Evolutionary conservation across 2,888 invertebrate species (phyloP), one percentile per base, ranked within the genome.

Genomic region (Sepioteuthis lessoniana): DNA sequence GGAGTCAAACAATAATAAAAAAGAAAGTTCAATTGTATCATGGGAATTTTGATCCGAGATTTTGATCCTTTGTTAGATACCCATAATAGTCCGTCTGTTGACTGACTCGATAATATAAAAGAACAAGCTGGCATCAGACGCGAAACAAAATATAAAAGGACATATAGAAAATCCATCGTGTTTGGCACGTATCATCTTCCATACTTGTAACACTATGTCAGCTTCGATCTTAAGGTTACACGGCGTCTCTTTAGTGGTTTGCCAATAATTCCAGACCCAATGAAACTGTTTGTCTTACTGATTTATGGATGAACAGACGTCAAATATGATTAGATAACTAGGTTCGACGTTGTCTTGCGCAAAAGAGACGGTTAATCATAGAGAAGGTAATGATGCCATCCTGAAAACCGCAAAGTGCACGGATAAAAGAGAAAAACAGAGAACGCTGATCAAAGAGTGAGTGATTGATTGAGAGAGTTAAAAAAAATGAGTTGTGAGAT

Each of bases 161-260:
- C 76, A 76, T n/a, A 76, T n/a, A 35, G 35, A 76, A 76, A 76
- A 76, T 76, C 76, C 76, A 76, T 76, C n/a, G 76, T 76, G 76
- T 76, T 76, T 76, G 76, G 76, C 76, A 76, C 76, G 76, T 76
- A 76, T 76, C 76, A 76, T 76, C 76, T 76, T 76, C 76, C 76
- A 76, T 76, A 76, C 76, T 76, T 76, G 76, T n/a, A 76, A 76
- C n/a, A 19, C 76, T 76, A 76, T 76, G 76, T 76, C 76, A 76
- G 76, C 76, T 76, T 76, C 76, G 76, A 76, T 76, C 76, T 76
- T 55, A 25, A 21, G 28, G 28, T 55, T 55, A 25, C 55, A 55
- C n/a, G 4, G n/a, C 16, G n/a, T 35, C 76, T 76, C 76, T 76
- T 76, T 76, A 76, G 76, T 76, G n/a, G 76, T 76, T 76, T 76